A percentile compares a stretch with the other conserved stretches of the same genome.
These are phyloP conservation scores for Corydoras maculifer DNA, from an alignment of 2,113 vertebrate genomes.

Conservation along the genomic window DNA sequence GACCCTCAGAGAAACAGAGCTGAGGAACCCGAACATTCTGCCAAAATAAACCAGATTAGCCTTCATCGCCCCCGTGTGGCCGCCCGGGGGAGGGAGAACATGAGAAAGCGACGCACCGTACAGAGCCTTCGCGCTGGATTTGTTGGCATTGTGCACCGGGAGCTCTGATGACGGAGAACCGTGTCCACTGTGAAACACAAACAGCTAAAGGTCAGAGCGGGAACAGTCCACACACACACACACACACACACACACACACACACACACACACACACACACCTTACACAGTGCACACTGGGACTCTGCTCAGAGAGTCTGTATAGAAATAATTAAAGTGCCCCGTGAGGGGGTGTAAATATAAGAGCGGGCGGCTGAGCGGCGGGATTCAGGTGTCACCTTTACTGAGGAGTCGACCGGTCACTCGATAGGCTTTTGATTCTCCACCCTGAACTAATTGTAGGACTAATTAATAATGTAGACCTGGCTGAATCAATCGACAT, in stretches of 20 bases:
- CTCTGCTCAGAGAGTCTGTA: neutral
- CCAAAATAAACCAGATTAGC: neutral
- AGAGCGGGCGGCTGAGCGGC: conserved; percentile 5
- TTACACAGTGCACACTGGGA: neutral
- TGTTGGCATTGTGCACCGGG: conserved; percentile 38
- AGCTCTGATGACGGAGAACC: conserved; percentile 49
- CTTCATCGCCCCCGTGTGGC: neutral
- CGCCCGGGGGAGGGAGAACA: neutral
- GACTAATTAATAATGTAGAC: conserved; percentile 45
- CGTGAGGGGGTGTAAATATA: neutral
- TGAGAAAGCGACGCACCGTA: conserved; percentile 51
- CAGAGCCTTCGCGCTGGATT: conserved; percentile 54
- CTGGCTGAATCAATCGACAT: too few relatives aligned
- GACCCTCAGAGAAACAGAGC: too few relatives aligned
- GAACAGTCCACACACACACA: neutral
- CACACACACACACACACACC: neutral
- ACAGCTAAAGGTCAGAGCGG: neutral
- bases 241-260: neutral
- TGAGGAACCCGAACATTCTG: neutral
- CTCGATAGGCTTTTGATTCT: conserved; percentile 43
- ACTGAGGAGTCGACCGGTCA: conserved; percentile 33
- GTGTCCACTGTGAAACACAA: conserved; percentile 50
- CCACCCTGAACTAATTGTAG: conserved; percentile 35
- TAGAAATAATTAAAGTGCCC: neutral
- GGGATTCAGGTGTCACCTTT: conserved; percentile 26